Evolutionary conservation across 2,888 invertebrate species (phyloP).

Genomic region (Cephus rjabovi): DNA sequence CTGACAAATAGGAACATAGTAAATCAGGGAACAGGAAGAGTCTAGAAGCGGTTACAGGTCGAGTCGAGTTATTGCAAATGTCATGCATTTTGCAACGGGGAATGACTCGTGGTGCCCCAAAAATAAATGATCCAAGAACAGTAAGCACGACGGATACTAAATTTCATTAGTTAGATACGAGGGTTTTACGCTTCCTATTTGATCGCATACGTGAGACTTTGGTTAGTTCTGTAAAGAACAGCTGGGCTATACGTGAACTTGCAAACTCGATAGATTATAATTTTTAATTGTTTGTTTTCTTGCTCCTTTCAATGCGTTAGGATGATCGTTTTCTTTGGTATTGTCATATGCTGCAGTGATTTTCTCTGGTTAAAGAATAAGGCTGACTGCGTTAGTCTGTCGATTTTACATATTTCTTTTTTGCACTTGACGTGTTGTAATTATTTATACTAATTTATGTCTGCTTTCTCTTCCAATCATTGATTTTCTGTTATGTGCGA

Average conservation of each 20-base stretch:
- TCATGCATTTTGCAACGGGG: conserved; percentile 50
- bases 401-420: background rate
- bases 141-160: conserved; percentile 23
- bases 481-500: background rate
- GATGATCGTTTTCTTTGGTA: background rate
- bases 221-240: conserved; percentile 14
- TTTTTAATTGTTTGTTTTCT: background rate
- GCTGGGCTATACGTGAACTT: background rate
- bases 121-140: conserved; percentile 41
- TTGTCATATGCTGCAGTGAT: background rate
- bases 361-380: background rate
- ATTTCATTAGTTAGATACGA: conserved; percentile 13
- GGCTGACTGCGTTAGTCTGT: background rate
- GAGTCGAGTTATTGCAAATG: conserved; percentile 46
- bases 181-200: background rate
- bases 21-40: background rate
- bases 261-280: background rate
- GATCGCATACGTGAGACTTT: conserved; percentile 11
- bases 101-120: conserved; percentile 46
- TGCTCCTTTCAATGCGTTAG: background rate
- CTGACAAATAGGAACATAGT: background rate
- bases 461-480: background rate
- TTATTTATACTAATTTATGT: background rate
- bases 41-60: conserved; percentile 27
- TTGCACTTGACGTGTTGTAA: background rate